These are phyloP conservation scores for Leptosomus discolor DNA, from an alignment of 2,113 vertebrate species.

Conservation along the genomic window DNA sequence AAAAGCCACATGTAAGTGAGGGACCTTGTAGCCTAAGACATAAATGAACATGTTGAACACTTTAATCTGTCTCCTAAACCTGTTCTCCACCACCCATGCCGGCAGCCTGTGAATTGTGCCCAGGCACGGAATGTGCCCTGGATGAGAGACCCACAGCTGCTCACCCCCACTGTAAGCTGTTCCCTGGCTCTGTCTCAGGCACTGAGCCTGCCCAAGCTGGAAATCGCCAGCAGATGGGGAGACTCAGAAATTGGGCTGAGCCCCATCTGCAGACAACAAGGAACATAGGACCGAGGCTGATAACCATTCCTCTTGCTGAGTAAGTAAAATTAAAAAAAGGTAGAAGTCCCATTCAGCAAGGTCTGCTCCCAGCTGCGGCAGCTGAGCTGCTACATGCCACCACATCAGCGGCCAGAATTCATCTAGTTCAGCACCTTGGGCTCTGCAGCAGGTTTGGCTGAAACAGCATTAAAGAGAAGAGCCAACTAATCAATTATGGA, in stretches of 20 bases:
- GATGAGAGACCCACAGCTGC: not conserved
- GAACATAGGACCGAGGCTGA: not conserved
- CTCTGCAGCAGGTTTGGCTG: slow-evolving; percentile 11
- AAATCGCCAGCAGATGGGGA: not conserved
- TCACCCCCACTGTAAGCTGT: not conserved
- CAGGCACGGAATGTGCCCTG: too few relatives aligned
- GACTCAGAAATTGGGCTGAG: not conserved
- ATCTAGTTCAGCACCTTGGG: not conserved
- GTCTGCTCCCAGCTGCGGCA: not conserved
- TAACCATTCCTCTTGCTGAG: not conserved
- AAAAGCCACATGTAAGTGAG: not conserved
- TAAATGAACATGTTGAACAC: not conserved
- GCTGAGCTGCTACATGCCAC: rapidly evolving
- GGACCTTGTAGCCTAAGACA: not conserved
- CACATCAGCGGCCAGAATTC: not conserved
- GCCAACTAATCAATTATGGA: not conserved
- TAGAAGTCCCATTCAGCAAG: not conserved
- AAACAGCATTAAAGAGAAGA: not conserved
- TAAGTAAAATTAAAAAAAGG: not conserved
- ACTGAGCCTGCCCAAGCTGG: not conserved
- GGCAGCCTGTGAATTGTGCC: not conserved
- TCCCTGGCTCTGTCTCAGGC: not conserved
- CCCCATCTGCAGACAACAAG: not conserved
- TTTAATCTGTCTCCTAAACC: not conserved
- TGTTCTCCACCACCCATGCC: not conserved